phyloP scores from a whole-genome alignment of 2,797 vertebrate species.

The Distichodus sexfasciatus region DNA sequence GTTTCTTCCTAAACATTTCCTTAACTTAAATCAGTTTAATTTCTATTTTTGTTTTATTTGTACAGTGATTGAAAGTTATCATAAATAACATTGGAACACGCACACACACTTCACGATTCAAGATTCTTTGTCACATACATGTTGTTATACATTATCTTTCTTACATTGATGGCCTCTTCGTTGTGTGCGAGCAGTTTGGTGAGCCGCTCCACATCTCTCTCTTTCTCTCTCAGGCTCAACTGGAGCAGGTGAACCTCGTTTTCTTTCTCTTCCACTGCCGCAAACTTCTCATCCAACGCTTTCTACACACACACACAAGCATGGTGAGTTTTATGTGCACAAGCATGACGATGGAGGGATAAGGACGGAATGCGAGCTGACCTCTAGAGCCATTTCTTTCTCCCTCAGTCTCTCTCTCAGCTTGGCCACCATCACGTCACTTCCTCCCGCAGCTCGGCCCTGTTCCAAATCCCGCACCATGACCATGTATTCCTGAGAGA shows the following conservation, averaged over 20 bases:
- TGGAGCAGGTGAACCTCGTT: slow-evolving; percentile 78
- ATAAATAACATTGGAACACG: too few species aligned
- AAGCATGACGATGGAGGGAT: background rate
- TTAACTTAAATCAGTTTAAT: too few species aligned
- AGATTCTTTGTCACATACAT: too few species aligned
- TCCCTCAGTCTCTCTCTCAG: slow-evolving; percentile 76
- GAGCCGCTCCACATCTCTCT: slow-evolving; percentile 76
- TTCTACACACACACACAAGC: slow-evolving; percentile 56
- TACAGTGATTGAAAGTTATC: too few species aligned
- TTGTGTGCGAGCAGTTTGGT: slow-evolving; percentile 73
- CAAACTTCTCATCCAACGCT: slow-evolving; percentile 75
- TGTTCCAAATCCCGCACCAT: slow-evolving; percentile 72
- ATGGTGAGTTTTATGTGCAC: background rate
- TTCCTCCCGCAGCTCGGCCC: slow-evolving; percentile 68
- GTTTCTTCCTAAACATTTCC: too few species aligned
- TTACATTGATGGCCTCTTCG: slow-evolving; percentile 71
- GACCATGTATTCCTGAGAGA: slow-evolving; percentile 75
- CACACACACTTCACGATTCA: too few species aligned
- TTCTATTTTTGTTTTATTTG: too few species aligned
- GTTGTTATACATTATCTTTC: too few species aligned
- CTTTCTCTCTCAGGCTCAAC: slow-evolving; percentile 75
- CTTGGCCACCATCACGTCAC: slow-evolving; percentile 68
- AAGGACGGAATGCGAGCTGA: slow-evolving; percentile 36
- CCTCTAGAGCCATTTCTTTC: slow-evolving; percentile 78
- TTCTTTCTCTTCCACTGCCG: slow-evolving; percentile 79